Conservation (phyloP, 2,797 vertebrate genomes). For the Psittacula echo region DNA sequence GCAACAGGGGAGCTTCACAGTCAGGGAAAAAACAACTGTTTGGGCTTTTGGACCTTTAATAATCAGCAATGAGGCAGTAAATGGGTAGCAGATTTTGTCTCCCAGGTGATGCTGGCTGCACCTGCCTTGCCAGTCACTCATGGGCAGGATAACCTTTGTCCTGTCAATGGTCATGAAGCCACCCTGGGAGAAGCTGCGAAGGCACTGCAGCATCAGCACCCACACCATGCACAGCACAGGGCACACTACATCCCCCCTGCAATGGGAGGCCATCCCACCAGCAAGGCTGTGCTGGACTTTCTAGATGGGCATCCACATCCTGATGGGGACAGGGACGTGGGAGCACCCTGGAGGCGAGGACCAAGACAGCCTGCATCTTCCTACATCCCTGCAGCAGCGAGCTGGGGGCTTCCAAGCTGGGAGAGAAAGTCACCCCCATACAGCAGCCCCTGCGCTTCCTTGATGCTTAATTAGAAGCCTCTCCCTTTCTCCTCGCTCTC, state of each 20-base stretch:
- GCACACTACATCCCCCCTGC: accelerated
- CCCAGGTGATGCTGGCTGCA: neutral
- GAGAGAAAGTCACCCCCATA: conserved; percentile 85
- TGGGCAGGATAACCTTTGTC: neutral
- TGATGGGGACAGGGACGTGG: neutral
- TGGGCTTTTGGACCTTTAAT: neutral
- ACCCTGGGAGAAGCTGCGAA: accelerated
- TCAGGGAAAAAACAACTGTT: neutral
- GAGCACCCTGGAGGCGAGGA: accelerated
- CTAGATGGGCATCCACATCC: neutral
- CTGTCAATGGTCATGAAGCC: accelerated
- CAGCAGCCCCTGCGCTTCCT: conserved; percentile 84
- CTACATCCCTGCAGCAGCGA: accelerated
- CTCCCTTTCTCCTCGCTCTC: conserved; percentile 84
- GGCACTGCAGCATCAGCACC: accelerated
- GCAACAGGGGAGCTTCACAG: neutral
- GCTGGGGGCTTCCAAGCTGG: conserved; percentile 72
- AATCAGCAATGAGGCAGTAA: neutral
- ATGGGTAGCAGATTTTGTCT: neutral
- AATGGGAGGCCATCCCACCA: neutral
- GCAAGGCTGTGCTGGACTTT: neutral
- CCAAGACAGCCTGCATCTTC: neutral
- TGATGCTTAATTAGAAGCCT: conserved; percentile 86
- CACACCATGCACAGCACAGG: accelerated
- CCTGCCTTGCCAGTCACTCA: neutral